Conservation (phyloP, 2,797 vertebrate genomes). For the Leucoraja ocellata region DNA sequence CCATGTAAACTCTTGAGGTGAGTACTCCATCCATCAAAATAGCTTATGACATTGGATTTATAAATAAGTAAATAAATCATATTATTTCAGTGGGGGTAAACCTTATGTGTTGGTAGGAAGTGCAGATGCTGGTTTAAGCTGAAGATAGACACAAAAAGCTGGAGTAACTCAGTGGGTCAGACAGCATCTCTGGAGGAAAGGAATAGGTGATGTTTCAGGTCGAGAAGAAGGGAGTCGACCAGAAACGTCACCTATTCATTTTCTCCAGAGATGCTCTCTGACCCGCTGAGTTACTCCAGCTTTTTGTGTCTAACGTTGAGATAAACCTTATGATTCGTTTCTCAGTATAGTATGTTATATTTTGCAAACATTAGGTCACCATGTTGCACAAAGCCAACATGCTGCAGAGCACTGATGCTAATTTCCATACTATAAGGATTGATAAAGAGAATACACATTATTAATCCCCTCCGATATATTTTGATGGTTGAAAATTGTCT, state of each 20-base stretch:
- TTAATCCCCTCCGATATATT: neutral
- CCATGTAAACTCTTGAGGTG: neutral
- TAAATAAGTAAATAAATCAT: neutral
- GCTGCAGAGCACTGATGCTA: neutral
- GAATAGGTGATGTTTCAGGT: too few relatives aligned
- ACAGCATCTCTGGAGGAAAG: too few relatives aligned
- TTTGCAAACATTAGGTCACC: neutral
- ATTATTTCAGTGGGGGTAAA: neutral
- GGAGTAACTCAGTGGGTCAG: too few relatives aligned
- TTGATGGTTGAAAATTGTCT: neutral
- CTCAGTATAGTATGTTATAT: neutral
- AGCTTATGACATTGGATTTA: neutral
- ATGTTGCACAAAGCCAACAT: neutral
- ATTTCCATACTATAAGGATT: neutral
- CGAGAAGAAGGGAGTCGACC: too few relatives aligned
- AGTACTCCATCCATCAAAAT: neutral
- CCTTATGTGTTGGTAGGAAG: too few relatives aligned
- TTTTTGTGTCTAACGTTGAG: too few relatives aligned
- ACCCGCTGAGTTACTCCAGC: too few relatives aligned
- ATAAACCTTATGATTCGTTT: neutral
- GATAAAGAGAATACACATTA: neutral
- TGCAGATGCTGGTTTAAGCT: too few relatives aligned
- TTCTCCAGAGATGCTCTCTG: too few relatives aligned
- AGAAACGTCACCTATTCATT: too few relatives aligned
- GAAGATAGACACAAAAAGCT: too few relatives aligned